Conservation (phyloP, 37 sponge, comb jelly and placozoan species). For the Crambe crambe region DNA sequence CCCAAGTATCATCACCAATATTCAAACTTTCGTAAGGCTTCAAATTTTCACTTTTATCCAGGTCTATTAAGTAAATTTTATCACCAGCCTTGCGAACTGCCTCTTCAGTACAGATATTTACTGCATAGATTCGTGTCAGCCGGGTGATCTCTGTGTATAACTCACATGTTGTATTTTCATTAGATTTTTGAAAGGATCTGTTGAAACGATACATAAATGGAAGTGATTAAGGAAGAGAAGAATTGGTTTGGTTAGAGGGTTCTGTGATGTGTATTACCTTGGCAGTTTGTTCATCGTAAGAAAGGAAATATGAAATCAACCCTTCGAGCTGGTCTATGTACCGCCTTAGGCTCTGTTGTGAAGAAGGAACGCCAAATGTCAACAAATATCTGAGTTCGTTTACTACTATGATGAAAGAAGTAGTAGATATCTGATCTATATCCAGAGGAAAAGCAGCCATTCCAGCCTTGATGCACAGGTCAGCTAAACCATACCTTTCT, state of each 20-base stretch:
- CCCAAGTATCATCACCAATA: background rate
- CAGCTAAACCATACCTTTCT: too few relatives aligned
- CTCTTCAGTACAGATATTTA: constrained; percentile 19
- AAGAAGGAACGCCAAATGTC: background rate
- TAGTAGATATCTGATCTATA: background rate
- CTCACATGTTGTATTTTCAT: constrained; percentile 29
- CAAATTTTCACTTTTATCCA: background rate
- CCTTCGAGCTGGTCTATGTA: constrained; percentile 33
- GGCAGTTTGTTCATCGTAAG: constrained; percentile 42
- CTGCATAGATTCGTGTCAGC: constrained; percentile 35
- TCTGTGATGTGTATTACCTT: constrained; percentile 27
- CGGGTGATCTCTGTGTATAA: constrained; percentile 42
- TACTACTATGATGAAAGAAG: background rate
- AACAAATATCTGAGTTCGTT: background rate
- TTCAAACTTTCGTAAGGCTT: background rate
- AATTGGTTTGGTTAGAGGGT: constrained; percentile 54
- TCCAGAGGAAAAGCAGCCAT: too few relatives aligned
- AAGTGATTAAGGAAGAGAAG: constrained; percentile 42
- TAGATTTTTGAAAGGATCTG: constrained; percentile 35
- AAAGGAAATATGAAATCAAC: constrained; percentile 46
- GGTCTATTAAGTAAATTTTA: constrained; percentile 20
- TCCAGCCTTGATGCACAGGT: too few relatives aligned
- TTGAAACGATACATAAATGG: constrained; percentile 53
- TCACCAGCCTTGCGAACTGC: constrained; percentile 1
- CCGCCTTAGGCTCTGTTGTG: background rate